phyloP scores from a whole-genome alignment of 2,113 vertebrate species.

The Scartelaos histophorus region DNA sequence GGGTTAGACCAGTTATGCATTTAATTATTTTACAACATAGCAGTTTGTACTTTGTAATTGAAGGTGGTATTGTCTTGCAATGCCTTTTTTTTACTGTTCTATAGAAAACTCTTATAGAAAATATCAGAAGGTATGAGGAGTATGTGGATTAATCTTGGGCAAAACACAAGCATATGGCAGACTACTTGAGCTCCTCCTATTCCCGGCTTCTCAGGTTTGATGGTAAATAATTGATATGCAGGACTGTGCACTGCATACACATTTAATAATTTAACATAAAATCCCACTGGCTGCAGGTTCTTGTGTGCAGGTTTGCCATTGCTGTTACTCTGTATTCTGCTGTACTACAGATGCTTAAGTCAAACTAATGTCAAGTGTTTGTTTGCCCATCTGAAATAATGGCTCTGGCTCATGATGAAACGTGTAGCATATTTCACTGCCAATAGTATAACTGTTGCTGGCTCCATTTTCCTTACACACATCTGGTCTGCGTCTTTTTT shows the following conservation, averaged over 20 bases:
- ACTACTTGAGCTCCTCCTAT: slow-evolving; percentile 39
- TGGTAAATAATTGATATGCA: slow-evolving; percentile 69
- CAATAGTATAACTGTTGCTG: slow-evolving; percentile 69
- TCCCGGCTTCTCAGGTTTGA: slow-evolving; percentile 59
- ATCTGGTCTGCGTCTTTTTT: slow-evolving; percentile 58
- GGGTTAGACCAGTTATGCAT: too few species aligned
- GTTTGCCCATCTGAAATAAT: slow-evolving; percentile 76
- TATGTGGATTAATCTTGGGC: slow-evolving; percentile 8
- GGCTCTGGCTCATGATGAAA: slow-evolving; percentile 72
- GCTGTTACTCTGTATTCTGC: slow-evolving; percentile 56
- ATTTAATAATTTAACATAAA: slow-evolving; percentile 67
- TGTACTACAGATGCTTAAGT: slow-evolving; percentile 71
- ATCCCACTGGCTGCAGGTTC: slow-evolving; percentile 49
- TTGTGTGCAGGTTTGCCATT: slow-evolving; percentile 31
- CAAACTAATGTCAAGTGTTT: slow-evolving; percentile 76
- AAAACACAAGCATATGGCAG: slow-evolving; percentile 22
- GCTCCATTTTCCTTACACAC: slow-evolving; percentile 51
- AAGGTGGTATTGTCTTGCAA: not conserved
- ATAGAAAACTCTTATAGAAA: not conserved
- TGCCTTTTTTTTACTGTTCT: slow-evolving; percentile 7
- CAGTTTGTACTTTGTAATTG: not conserved
- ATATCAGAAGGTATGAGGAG: slow-evolving; percentile 7
- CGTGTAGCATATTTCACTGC: slow-evolving; percentile 66
- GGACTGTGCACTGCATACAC: slow-evolving; percentile 59
- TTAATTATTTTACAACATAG: too few species aligned